phyloP scores from a whole-genome alignment of 2,113 vertebrate species.

The Tylochromis polylepis region DNA sequence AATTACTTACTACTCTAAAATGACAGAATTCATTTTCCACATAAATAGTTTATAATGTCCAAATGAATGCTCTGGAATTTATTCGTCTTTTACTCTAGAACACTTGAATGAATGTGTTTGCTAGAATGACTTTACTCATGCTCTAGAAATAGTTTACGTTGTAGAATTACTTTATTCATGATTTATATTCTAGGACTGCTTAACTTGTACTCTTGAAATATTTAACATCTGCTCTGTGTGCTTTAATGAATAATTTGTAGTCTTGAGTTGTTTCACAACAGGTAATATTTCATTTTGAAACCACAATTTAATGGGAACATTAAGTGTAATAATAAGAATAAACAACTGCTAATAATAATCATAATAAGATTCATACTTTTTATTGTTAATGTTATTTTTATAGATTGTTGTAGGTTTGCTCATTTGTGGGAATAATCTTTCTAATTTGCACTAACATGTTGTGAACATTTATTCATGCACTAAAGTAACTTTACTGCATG shows the following conservation, averaged over 20 bases:
- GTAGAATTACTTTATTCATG: not conserved
- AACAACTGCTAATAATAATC: not conserved
- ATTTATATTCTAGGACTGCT: not conserved
- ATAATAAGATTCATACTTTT: not conserved
- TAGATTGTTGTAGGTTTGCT: not conserved
- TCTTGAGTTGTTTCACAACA: not conserved
- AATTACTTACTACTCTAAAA: not conserved
- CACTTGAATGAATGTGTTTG: too few species aligned
- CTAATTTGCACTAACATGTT: not conserved
- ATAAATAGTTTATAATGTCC: not conserved
- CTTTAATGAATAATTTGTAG: not conserved
- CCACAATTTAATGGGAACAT: not conserved
- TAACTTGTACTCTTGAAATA: not conserved
- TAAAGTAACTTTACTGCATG: not conserved
- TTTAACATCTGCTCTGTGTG: not conserved
- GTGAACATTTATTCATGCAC: not conserved
- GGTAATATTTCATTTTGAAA: not conserved
- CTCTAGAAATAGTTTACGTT: not conserved
- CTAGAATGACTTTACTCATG: not conserved
- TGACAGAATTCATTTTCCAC: not conserved
- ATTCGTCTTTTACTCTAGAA: not conserved
- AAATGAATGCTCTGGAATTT: not conserved
- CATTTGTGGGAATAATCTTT: not conserved
- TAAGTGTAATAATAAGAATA: fast-evolving
- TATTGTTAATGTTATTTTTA: not conserved